A percentile compares a stretch with the other conserved stretches of the same genome.
Evolutionary conservation across 2,113 vertebrate species (phyloP).

Genomic region (Erpornis zantholeuca): DNA sequence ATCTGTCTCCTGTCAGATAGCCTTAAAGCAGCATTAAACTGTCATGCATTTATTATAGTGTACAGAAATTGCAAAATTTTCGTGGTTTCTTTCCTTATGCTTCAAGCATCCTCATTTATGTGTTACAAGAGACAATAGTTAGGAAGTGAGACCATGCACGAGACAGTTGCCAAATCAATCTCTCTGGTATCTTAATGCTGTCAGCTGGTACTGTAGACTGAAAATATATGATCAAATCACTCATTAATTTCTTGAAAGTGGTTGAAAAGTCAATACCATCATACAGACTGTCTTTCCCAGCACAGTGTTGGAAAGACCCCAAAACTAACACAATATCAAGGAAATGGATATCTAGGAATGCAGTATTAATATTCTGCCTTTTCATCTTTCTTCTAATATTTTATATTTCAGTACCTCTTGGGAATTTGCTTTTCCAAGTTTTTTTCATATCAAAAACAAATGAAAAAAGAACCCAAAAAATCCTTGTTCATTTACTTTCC

Average conservation of each 20-base stretch:
- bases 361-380: background rate
- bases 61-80: background rate
- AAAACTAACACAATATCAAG: background rate
- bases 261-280: background rate
- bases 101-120: background rate
- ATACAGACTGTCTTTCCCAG: background rate
- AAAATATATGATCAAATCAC: background rate
- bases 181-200: background rate
- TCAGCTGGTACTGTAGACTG: background rate
- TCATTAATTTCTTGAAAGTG: background rate
- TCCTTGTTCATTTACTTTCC: background rate
- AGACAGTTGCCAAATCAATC: background rate
- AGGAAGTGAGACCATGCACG: background rate
- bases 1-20: background rate
- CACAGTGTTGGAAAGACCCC: background rate
- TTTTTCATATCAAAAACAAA: background rate
- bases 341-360: background rate
- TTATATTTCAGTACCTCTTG: background rate
- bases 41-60: background rate
- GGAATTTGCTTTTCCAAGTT: background rate
- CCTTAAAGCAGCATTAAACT: background rate
- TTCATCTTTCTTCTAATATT: background rate
- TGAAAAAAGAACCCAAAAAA: background rate
- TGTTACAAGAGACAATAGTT: background rate
- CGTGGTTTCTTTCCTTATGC: background rate